phyloP scores from a whole-genome alignment of 2,888 invertebrate species.

The Oscheius sp. region DNA sequence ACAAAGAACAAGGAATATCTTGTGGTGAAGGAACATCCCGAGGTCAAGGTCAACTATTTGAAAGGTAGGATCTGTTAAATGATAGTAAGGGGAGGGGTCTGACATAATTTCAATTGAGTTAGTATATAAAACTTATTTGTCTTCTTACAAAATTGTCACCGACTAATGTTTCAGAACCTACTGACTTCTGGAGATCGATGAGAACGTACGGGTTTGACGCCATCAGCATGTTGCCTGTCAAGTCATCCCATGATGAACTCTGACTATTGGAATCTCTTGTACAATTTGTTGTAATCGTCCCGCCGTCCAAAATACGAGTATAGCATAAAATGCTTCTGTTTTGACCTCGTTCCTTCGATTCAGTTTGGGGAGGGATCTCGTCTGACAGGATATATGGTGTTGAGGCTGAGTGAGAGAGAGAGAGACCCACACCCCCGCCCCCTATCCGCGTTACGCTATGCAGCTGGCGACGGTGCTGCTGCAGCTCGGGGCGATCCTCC shows the following conservation, averaged over 20 bases:
- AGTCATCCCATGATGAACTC: too few relatives aligned
- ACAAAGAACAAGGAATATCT: slow-evolving; percentile 13
- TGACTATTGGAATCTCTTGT: neutral
- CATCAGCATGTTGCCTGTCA: slow-evolving; percentile 6
- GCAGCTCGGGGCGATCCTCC: slow-evolving; percentile 25
- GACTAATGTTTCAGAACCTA: neutral
- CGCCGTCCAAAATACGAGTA: slow-evolving; percentile 5
- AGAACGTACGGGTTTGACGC: slow-evolving; percentile 19
- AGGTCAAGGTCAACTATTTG: slow-evolving; percentile 10
- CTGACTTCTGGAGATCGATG: slow-evolving; percentile 17
- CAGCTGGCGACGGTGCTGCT: slow-evolving; percentile 5
- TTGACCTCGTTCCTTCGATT: neutral
- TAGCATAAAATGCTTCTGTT: neutral
- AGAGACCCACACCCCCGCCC: slow-evolving; percentile 11
- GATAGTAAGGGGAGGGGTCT: neutral
- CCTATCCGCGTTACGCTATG: slow-evolving; percentile 29
- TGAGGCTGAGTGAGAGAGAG: slow-evolving; percentile 2
- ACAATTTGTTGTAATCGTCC: neutral
- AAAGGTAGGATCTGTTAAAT: neutral
- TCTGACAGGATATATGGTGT: slow-evolving; percentile 31
- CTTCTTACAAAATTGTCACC: neutral
- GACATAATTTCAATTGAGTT: neutral
- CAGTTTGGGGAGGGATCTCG: slow-evolving; percentile 23
- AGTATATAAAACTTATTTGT: neutral
- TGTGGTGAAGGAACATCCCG: slow-evolving; percentile 18